Evolutionary conservation across 2,797 vertebrate genomes (phyloP).

Genomic region (Syngnathus rostellatus): DNA sequence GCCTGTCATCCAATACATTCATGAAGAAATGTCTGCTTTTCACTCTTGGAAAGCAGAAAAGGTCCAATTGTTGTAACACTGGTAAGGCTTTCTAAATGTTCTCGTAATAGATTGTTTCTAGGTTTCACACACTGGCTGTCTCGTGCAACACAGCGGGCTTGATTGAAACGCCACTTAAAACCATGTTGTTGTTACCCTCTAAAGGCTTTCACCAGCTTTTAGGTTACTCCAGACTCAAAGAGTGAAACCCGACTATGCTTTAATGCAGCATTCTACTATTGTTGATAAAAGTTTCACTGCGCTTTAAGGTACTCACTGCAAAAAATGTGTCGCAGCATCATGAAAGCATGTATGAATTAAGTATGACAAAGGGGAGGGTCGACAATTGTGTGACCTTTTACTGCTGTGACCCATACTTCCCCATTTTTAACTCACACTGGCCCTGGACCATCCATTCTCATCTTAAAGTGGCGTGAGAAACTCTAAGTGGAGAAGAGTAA

Average conservation of each 20-base stretch:
- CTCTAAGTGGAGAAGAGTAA: constrained; percentile 24
- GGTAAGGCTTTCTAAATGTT: not conserved
- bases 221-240: constrained; percentile 26
- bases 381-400: constrained; percentile 36
- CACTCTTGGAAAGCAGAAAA: not conserved
- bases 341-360: constrained; percentile 56
- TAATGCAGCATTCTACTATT: constrained; percentile 1
- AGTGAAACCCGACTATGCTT: constrained; percentile 7
- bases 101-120: not conserved
- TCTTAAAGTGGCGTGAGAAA: constrained; percentile 21
- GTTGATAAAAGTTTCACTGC: constrained; percentile 23
- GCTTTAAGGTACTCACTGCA: constrained; percentile 20
- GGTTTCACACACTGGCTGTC: constrained; percentile 14
- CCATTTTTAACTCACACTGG: constrained; percentile 38
- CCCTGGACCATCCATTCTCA: constrained; percentile 23
- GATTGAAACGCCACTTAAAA: constrained; percentile 45
- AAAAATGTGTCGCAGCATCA: constrained; percentile 35
- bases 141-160: constrained; percentile 13
- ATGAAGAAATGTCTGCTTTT: not conserved
- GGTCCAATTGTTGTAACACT: not conserved
- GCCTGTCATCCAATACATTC: not conserved
- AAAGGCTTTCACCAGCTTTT: constrained; percentile 39
- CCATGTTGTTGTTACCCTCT: constrained; percentile 17
- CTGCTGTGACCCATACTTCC: constrained; percentile 22
- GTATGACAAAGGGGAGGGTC: constrained; percentile 34